Conservation (phyloP, 2,113 vertebrate species). For the Myiopsitta monachus region DNA sequence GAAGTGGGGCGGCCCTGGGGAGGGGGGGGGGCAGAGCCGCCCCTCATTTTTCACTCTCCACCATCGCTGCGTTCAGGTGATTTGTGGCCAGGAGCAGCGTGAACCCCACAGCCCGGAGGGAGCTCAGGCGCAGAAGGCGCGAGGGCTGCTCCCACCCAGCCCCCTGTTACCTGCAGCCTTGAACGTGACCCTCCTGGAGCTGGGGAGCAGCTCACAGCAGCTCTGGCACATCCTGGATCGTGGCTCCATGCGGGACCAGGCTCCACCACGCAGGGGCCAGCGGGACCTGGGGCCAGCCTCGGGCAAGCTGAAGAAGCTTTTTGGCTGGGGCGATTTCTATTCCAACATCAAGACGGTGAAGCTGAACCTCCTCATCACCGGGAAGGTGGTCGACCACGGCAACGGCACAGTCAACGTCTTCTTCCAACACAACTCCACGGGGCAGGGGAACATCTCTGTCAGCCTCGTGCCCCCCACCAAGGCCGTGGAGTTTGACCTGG, state of each 20-base stretch:
- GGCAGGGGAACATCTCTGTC: slow-evolving; percentile 95
- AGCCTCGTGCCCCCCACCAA: slow-evolving; percentile 95
- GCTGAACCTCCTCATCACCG: slow-evolving; percentile 94
- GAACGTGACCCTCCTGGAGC: slow-evolving; percentile 80
- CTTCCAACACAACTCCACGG: slow-evolving; percentile 96
- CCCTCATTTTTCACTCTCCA: background rate
- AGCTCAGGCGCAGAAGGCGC: slow-evolving; percentile 29
- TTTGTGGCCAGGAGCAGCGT: slow-evolving; percentile 52
- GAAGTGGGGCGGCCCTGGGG: background rate
- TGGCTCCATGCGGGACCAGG: slow-evolving; percentile 44
- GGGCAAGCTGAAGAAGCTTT: slow-evolving; percentile 91
- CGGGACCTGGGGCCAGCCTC: slow-evolving; percentile 80
- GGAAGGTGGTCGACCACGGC: slow-evolving; percentile 97
- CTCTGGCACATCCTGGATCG: slow-evolving; percentile 84
- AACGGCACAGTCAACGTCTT: slow-evolving; percentile 96
- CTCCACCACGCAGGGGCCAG: slow-evolving; percentile 73
- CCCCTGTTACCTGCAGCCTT: slow-evolving; percentile 7
- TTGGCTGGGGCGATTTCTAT: slow-evolving; percentile 98
- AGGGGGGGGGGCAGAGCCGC: background rate
- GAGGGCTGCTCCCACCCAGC: slow-evolving; percentile 45
- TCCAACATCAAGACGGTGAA: slow-evolving; percentile 99
- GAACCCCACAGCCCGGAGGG: slow-evolving; percentile 42
- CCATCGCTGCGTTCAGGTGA: background rate
- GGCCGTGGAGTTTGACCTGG: slow-evolving; percentile 92
- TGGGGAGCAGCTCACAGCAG: slow-evolving; percentile 83